A percentile compares a stretch with the other conserved stretches of the same genome.
These are phyloP conservation scores for Myotis yumanensis DNA, from an alignment of 2,113 vertebrate genomes.

Conservation along the genomic window DNA sequence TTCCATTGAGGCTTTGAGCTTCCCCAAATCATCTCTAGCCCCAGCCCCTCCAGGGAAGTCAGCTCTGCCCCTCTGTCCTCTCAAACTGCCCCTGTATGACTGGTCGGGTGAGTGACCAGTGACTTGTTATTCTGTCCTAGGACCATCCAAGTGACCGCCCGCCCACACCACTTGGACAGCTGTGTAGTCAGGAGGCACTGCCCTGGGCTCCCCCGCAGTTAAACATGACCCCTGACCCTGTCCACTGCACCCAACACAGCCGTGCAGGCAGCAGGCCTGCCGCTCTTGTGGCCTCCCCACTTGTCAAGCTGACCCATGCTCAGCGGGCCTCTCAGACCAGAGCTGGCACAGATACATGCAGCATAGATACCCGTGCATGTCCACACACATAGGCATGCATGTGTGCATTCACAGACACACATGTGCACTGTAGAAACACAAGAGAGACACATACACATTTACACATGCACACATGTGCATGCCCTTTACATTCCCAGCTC, in stretches of 20 bases:
- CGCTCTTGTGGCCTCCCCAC: fast-evolving
- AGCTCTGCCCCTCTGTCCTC: not conserved
- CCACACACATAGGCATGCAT: not conserved
- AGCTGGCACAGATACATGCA: fast-evolving
- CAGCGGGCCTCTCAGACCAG: not conserved
- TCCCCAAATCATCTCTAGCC: not conserved
- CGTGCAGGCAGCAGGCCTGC: not conserved
- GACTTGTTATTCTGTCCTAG: constrained; percentile 38
- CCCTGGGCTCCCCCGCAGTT: not conserved
- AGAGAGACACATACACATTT: not conserved
- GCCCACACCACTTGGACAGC: constrained; percentile 30
- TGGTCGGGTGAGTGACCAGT: not conserved
- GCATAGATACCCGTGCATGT: not conserved
- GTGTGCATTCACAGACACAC: not conserved
- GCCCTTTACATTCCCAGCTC: not conserved
- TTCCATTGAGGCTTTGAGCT: not conserved
- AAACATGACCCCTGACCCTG: constrained; percentile 67
- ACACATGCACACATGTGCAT: not conserved
- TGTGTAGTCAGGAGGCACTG: not conserved
- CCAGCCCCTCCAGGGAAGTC: fast-evolving
- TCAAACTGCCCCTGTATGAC: not conserved
- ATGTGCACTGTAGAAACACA: too few species aligned
- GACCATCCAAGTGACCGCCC: constrained; percentile 55
- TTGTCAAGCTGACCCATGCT: fast-evolving
- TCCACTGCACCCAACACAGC: not conserved